Base-by-base conservation (phyloP, 2,797 vertebrate species). In the Parambassis ranga region DNA sequence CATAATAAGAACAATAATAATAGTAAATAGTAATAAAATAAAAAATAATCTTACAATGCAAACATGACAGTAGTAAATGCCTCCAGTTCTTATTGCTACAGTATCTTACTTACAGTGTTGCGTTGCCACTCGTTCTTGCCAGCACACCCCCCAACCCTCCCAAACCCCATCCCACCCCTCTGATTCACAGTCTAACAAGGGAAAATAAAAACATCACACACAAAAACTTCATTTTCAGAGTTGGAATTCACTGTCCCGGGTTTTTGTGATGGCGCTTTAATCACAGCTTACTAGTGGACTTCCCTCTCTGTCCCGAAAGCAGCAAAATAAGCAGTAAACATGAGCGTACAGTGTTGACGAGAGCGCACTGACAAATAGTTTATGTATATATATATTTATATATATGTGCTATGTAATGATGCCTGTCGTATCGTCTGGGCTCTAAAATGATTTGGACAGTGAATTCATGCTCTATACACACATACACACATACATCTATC, bases 31-130 rank as follows among this genome's bases (percentile, higher is more conserved):
- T 91, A 85, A 88, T 86, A 91, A 92, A 91, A 92, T 92, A 93
- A 94, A 91, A 90, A 91, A 94, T 90, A 91, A 90, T 91, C 89
- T 90, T 93, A 93, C 88, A 92, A 92, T 92, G 93, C 92, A 95
- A 93, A 92, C 91, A 89, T 89, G 92, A 93, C 89, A 91, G 90
- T 92, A 87, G 89, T 90, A 92, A 91, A 93, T 89, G 91, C 82
- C 92, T 92, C 91, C 77, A 91, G 89, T 92, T 91, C 85, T 90
- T 96, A 95, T 93, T 95, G 94, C 94, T 96, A 93, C 93, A 93
- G 87, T 93, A 90, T 83, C 83, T 82, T 89, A 89, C 86, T 90
- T 92, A 90, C 77, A 92, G 88, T 89, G 89, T 88, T 90, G 89
- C 77, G 91, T 90, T 87, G 84, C 79, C 82, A 83, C 81, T 83